These are phyloP conservation scores for Trachythela sp. DNA, from an alignment of 64 coral and sea anemone species.

Conservation along the genomic window DNA sequence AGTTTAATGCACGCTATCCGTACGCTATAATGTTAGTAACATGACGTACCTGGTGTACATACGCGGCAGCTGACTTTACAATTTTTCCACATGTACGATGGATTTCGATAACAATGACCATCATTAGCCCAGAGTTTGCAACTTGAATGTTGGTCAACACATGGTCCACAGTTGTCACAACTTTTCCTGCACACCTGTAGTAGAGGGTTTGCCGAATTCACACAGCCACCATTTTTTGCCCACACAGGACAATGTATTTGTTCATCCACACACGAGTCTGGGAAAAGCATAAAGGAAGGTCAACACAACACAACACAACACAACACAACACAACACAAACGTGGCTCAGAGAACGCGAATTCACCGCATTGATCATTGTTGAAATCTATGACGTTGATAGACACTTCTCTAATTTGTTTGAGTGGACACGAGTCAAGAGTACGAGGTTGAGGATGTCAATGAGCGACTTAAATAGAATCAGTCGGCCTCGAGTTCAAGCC, in stretches of 20 bases:
- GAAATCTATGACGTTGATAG: too few species aligned
- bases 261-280: not conserved
- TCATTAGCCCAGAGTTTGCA: not conserved
- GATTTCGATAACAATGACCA: not conserved
- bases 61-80: not conserved
- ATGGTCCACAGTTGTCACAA: slow-evolving; percentile 16
- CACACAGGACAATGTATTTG: not conserved
- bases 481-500: too few species aligned
- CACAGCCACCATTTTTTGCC: not conserved
- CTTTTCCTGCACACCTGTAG: not conserved
- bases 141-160: not conserved
- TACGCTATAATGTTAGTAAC: too few species aligned
- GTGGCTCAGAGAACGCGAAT: too few species aligned
- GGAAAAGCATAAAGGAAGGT: not conserved
- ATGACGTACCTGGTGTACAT: not conserved
- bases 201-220: not conserved
- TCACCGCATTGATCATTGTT: too few species aligned
- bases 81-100: not conserved
- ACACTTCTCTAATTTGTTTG: too few species aligned
- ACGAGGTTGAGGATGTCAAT: too few species aligned
- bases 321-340: too few species aligned
- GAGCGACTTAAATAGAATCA: too few species aligned
- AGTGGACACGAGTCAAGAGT: too few species aligned
- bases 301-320: not conserved
- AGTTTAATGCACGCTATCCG: too few species aligned